phyloP scores from a whole-genome alignment of 2,113 vertebrate species.

The Piaya cayana region DNA sequence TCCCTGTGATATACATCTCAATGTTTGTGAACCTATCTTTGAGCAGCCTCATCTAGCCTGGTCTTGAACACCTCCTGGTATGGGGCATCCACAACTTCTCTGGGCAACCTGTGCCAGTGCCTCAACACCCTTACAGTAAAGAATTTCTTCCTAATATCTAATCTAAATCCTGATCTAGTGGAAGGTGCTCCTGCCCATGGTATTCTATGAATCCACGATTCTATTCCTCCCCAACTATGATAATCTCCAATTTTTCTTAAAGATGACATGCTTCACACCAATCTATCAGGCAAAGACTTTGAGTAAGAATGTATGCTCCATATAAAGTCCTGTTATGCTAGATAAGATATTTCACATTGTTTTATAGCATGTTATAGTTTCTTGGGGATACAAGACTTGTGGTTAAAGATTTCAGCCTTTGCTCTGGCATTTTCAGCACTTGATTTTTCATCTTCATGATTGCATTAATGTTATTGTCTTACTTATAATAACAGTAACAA shows the following conservation, averaged over 20 bases:
- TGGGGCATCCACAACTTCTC: no score
- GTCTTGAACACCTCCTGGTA: no score
- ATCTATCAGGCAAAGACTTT: background rate
- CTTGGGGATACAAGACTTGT: background rate
- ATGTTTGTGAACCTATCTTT: background rate
- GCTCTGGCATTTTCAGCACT: conserved; percentile 21
- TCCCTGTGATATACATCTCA: background rate
- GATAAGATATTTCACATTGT: background rate
- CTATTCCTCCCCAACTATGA: background rate
- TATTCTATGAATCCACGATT: no score
- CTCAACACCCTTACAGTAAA: no score
- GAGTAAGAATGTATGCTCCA: background rate
- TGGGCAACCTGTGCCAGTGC: no score
- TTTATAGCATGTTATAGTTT: background rate
- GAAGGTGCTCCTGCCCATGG: no score
- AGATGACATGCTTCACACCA: background rate
- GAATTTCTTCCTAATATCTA: no score
- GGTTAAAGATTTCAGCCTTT: background rate
- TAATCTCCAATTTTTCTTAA: background rate
- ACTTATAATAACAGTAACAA: conserved; percentile 45
- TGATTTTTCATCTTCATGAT: conserved; percentile 33
- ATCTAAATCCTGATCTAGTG: no score
- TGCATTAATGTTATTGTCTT: conserved; percentile 33
- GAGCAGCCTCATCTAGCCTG: no score
- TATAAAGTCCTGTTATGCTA: background rate